phyloP scores from a whole-genome alignment of 1,140 invertebrate genomes.

The Saxidomus purpurata region DNA sequence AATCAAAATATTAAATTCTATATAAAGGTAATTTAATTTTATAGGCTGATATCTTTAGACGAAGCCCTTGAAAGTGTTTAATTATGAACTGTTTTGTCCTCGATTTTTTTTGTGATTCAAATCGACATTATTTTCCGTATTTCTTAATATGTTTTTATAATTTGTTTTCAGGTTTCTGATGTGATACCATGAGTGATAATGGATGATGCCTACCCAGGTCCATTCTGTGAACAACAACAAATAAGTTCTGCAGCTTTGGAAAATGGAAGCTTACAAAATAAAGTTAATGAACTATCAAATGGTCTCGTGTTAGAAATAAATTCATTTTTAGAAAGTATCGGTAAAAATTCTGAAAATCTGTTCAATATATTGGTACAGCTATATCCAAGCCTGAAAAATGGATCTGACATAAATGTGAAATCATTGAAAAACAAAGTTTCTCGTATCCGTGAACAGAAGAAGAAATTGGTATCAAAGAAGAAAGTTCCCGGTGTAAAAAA shows the following conservation, averaged over 20 bases:
- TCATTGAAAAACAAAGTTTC: not conserved
- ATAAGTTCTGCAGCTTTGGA: not conserved
- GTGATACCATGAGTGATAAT: not conserved
- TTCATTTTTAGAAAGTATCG: not conserved
- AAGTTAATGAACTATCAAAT: not conserved
- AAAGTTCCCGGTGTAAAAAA: slow-evolving; percentile 8
- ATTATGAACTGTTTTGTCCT: no score
- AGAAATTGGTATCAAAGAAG: not conserved
- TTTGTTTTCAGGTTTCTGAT: not conserved
- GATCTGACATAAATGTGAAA: not conserved
- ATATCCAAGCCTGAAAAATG: no score
- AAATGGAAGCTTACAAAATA: not conserved
- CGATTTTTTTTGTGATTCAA: no score
- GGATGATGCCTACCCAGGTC: no score
- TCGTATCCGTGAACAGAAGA: not conserved
- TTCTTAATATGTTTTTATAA: no score
- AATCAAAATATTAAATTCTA: no score
- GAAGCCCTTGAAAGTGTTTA: no score
- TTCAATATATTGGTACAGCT: not conserved
- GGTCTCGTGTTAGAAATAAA: not conserved
- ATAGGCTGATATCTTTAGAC: no score
- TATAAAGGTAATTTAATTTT: no score
- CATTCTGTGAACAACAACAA: no score
- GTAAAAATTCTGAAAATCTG: not conserved
- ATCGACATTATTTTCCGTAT: no score